Percentiles rank a stretch among this genome's conserved stretches.
Conservation (phyloP, 2,113 vertebrate species). For the Myotis brandtii region DNA sequence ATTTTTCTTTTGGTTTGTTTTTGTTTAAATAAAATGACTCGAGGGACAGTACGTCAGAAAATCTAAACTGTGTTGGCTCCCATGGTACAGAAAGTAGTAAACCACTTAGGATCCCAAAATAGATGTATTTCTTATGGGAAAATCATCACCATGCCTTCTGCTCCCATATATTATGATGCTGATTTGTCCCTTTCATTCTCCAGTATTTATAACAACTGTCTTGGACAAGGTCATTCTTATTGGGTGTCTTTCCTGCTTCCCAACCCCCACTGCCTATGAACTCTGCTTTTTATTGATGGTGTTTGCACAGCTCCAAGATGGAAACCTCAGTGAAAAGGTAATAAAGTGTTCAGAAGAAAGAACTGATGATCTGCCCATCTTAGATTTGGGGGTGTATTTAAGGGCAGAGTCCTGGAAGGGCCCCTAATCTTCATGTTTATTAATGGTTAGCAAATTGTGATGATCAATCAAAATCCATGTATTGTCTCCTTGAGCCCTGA, state of each 20-base stretch:
- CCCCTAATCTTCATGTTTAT: neutral
- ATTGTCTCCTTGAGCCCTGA: neutral
- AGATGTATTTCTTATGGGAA: constrained; percentile 80
- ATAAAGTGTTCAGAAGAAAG: neutral
- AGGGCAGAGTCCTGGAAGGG: neutral
- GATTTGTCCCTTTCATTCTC: constrained; percentile 68
- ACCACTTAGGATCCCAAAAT: constrained; percentile 80
- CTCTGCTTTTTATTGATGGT: neutral
- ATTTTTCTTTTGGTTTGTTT: accelerated
- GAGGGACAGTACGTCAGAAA: constrained; percentile 73
- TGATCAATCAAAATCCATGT: neutral
- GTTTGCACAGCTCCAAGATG: neutral
- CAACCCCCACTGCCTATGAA: neutral
- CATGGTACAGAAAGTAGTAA: constrained; percentile 68
- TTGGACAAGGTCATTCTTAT: constrained; percentile 45
- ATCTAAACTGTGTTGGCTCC: constrained; percentile 77
- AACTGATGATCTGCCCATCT: neutral
- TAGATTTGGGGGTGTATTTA: neutral
- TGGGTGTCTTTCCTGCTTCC: neutral
- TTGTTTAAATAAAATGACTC: constrained; percentile 68
- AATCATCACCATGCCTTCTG: constrained; percentile 69
- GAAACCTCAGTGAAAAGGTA: neutral
- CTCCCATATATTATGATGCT: constrained; percentile 76
- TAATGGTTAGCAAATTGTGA: neutral
- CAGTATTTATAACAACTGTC: constrained; percentile 37